Conservation (phyloP, 2,113 vertebrate species). For the Platysteira castanea region DNA sequence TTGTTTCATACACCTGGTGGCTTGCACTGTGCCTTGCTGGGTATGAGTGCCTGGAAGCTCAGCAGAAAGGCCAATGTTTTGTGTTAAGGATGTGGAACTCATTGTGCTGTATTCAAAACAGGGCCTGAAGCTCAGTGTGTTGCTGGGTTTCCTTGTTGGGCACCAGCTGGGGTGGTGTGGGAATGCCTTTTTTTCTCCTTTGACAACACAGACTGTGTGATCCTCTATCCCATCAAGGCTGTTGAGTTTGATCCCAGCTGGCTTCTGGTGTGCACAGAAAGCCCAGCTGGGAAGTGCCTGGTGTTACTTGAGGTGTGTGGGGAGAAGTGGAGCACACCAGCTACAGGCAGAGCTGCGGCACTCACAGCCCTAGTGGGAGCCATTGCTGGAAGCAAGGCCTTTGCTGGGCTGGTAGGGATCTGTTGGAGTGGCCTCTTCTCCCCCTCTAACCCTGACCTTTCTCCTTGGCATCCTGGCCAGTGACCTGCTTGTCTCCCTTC, state of each 20-base stretch:
- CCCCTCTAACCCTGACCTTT: not conserved
- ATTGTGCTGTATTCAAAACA: fast-evolving
- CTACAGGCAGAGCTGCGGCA: not conserved
- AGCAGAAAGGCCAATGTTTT: not conserved
- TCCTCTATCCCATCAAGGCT: not conserved
- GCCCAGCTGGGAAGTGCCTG: not conserved
- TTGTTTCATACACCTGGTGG: not conserved
- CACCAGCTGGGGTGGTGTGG: not conserved
- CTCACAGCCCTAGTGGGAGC: not conserved
- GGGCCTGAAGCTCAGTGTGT: not conserved
- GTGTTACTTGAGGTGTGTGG: fast-evolving
- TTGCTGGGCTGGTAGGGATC: not conserved
- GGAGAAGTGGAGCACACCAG: not conserved
- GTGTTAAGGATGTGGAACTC: not conserved
- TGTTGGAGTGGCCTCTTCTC: not conserved
- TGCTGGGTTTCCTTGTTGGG: not conserved
- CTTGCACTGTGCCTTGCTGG: not conserved
- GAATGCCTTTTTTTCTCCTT: not conserved
- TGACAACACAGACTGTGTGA: not conserved
- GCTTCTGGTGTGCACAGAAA: not conserved
- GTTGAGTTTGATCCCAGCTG: not conserved
- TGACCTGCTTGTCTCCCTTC: not conserved
- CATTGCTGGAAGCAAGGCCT: not conserved
- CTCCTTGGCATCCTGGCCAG: not conserved
- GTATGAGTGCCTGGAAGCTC: not conserved